A percentile compares a stretch with the other conserved stretches of the same genome.
Evolutionary conservation across 2,113 vertebrate species (phyloP).

Genomic region (Trematomus loennbergii): DNA sequence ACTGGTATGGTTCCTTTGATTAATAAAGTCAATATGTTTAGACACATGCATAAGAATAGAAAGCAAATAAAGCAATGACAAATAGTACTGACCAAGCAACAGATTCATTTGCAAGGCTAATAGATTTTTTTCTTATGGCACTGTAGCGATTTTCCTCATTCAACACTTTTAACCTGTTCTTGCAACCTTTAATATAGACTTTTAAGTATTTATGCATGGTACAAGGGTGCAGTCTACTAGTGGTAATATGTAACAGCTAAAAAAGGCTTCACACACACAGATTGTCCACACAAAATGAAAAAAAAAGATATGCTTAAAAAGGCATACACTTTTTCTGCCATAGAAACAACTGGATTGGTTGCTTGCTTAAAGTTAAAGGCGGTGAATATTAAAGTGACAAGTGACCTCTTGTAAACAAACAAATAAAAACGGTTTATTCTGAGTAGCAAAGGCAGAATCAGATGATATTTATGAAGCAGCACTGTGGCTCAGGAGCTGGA

Average conservation of each 20-base stretch:
- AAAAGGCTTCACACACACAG: too few relatives aligned
- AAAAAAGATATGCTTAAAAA: too few relatives aligned
- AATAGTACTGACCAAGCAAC: not conserved
- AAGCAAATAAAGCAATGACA: not conserved
- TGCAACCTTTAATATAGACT: not conserved
- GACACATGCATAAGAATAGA: not conserved
- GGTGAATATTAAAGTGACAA: not conserved
- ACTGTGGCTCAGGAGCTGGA: too few relatives aligned
- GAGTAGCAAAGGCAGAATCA: not conserved
- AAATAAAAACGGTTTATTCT: too few relatives aligned
- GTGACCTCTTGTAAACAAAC: too few relatives aligned
- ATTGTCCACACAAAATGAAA: too few relatives aligned
- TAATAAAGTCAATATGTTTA: not conserved
- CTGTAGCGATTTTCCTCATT: not conserved
- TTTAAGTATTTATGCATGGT: not conserved
- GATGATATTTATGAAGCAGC: not conserved
- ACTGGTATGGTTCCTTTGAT: not conserved
- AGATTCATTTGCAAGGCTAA: not conserved
- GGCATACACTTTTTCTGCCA: too few relatives aligned
- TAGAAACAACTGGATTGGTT: too few relatives aligned
- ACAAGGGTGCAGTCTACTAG: not conserved
- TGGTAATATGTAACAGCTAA: not conserved
- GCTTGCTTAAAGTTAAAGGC: not conserved
- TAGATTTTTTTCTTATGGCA: not conserved
- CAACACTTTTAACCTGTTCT: not conserved